These are phyloP conservation scores for Spodoptera littoralis DNA, from an alignment of 2,888 invertebrate species.

Conservation along the genomic window DNA sequence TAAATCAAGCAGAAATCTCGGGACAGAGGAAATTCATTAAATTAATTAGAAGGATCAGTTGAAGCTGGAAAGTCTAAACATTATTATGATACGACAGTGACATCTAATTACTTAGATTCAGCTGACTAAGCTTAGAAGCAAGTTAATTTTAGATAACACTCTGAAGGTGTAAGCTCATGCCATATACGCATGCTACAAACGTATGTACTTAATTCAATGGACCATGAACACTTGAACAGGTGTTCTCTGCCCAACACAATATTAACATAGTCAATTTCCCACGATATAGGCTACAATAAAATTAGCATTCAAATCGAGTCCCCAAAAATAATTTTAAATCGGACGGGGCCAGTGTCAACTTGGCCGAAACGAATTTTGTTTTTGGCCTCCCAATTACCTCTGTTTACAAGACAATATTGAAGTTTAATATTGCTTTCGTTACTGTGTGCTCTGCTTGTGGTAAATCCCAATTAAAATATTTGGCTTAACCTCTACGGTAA, in stretches of 20 bases:
- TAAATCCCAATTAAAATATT: conserved; percentile 51
- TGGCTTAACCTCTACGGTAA: conserved; percentile 23
- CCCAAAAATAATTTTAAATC: conserved; percentile 70
- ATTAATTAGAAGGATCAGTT: conserved; percentile 33
- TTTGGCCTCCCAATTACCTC: conserved; percentile 67
- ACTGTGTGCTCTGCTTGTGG: conserved; percentile 46
- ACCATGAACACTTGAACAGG: conserved; percentile 51
- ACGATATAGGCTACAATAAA: conserved; percentile 68
- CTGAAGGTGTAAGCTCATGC: neutral
- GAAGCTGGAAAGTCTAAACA: conserved; percentile 25
- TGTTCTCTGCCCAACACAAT: conserved; percentile 51
- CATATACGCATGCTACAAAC: conserved; percentile 18
- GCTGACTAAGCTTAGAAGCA: neutral
- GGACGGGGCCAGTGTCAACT: conserved; percentile 62
- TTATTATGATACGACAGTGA: conserved; percentile 23
- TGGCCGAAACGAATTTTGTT: conserved; percentile 65
- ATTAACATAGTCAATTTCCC: conserved; percentile 65
- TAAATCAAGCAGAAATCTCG: conserved; percentile 21
- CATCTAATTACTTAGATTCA: conserved; percentile 33
- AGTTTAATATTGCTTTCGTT: conserved; percentile 71
- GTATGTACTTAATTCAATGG: conserved; percentile 39
- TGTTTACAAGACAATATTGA: conserved; percentile 76
- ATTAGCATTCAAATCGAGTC: conserved; percentile 76
- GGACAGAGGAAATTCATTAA: conserved; percentile 35
- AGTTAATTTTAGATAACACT: conserved; percentile 2